Percentiles rank a stretch among this genome's conserved stretches.
Conservation (phyloP, 2,888 invertebrate genomes). For the Agapostemon virescens region DNA sequence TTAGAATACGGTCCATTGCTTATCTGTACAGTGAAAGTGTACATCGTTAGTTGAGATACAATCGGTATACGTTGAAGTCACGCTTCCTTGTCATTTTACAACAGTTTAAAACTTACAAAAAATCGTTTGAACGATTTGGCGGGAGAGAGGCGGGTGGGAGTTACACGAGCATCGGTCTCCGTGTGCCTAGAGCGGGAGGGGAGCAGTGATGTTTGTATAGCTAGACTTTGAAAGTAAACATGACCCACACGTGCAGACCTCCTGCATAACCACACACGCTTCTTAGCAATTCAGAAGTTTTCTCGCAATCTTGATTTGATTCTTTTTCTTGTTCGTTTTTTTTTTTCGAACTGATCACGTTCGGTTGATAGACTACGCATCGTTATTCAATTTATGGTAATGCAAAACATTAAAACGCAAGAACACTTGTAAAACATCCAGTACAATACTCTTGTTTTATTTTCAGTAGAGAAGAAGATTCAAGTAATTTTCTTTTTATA, state of each 20-base stretch:
- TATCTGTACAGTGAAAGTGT: constrained; percentile 29
- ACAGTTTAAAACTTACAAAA: not conserved
- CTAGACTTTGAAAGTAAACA: constrained; percentile 5
- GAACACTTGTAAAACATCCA: not conserved
- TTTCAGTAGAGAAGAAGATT: not conserved
- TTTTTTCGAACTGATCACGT: not conserved
- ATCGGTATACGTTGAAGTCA: constrained; percentile 28
- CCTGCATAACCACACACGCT: not conserved
- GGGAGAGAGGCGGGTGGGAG: not conserved
- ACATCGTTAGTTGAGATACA: constrained; percentile 41
- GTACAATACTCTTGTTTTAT: not conserved
- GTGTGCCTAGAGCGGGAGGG: not conserved
- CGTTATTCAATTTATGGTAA: not conserved
- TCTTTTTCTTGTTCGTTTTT: not conserved
- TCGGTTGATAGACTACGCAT: not conserved
- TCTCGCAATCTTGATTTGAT: not conserved
- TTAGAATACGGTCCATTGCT: constrained; percentile 17
- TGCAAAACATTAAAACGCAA: not conserved
- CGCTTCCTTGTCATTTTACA: constrained; percentile 23
- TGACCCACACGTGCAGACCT: not conserved
- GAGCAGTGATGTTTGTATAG: not conserved
- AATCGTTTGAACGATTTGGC: not conserved
- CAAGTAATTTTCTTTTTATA: not conserved
- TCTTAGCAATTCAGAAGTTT: not conserved
- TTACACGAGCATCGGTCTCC: constrained; percentile 7